Conservation (phyloP, 2,113 vertebrate species). For the Antigone vipio region DNA sequence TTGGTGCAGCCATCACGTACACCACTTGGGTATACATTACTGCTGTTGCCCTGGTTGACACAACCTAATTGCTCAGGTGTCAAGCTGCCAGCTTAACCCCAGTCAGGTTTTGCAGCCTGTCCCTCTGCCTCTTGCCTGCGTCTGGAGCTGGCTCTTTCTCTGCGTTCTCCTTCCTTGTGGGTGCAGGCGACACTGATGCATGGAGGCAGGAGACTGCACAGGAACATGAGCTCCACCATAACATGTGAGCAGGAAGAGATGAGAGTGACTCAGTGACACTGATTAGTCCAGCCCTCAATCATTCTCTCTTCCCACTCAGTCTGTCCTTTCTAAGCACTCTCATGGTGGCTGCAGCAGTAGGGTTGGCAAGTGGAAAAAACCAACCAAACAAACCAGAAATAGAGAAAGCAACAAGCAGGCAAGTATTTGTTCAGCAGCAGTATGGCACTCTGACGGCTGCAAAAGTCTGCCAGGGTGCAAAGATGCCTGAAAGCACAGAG, state of each 20-base stretch:
- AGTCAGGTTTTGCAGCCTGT: not conserved
- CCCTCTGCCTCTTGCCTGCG: not conserved
- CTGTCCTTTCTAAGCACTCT: not conserved
- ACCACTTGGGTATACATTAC: not conserved
- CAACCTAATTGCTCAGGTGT: not conserved
- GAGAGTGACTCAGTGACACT: fast-evolving
- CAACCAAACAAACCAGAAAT: not conserved
- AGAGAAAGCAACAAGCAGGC: not conserved
- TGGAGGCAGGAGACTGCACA: not conserved
- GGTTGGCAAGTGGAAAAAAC: not conserved
- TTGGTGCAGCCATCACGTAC: not conserved
- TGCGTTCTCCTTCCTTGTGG: not conserved
- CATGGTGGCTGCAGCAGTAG: not conserved
- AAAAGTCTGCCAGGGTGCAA: not conserved
- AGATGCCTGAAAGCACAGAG: not conserved
- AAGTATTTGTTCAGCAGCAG: not conserved
- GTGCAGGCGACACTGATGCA: not conserved
- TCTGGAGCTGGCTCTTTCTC: not conserved
- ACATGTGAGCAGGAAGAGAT: not conserved
- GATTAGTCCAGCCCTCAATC: not conserved
- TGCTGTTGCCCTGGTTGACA: not conserved
- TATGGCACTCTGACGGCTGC: not conserved
- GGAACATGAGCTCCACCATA: fast-evolving
- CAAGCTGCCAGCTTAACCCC: not conserved
- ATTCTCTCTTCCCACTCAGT: not conserved